Conservation (phyloP, 2,113 vertebrate genomes). For the Australoheros scitulus region DNA sequence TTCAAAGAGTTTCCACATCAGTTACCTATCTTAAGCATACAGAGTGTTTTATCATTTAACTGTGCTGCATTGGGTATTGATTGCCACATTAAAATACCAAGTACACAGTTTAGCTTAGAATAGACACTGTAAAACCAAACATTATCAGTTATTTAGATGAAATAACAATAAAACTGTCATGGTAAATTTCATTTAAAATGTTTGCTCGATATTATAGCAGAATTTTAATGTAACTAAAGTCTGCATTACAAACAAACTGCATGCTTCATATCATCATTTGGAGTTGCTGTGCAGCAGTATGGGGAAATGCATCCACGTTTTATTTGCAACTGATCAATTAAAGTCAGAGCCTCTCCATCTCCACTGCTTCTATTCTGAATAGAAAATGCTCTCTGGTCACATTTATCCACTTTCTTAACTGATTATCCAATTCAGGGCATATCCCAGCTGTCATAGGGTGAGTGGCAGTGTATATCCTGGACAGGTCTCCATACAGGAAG, state of each 20-base stretch:
- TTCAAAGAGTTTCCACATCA: constrained; percentile 5
- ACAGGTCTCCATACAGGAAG: no score
- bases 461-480: background rate
- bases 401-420: no score
- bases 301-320: background rate
- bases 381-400: background rate
- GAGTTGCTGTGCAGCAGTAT: background rate
- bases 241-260: background rate
- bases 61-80: background rate
- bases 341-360: background rate
- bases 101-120: background rate
- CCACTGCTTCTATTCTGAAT: background rate
- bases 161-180: background rate
- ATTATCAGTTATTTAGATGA: background rate
- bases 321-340: background rate
- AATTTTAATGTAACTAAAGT: background rate
- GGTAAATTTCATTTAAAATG: background rate
- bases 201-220: background rate
- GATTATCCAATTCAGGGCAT: background rate
- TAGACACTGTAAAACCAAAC: background rate
- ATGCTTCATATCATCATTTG: background rate
- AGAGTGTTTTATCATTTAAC: background rate
- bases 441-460: background rate
- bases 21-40: background rate
- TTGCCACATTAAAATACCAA: background rate